Percentiles rank a stretch among this genome's conserved stretches.
Evolutionary conservation across 2,888 invertebrate genomes (phyloP).

Genomic region (Anodontia alba): DNA sequence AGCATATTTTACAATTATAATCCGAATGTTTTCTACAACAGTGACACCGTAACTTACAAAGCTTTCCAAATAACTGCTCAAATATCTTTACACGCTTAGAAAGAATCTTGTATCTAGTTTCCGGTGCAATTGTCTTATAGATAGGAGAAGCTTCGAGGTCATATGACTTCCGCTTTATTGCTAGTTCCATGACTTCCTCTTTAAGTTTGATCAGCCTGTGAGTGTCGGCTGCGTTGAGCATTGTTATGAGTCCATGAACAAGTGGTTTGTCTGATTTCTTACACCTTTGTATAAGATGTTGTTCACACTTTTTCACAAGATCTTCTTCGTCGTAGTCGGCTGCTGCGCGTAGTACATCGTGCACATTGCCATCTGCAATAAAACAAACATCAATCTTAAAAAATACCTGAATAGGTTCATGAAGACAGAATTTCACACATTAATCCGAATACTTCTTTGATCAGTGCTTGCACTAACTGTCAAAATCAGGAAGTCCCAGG

Average conservation of each 20-base stretch:
- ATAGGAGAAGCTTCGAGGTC: conserved; percentile 61
- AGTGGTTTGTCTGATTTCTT: conserved; percentile 59
- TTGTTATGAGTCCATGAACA: conserved; percentile 56
- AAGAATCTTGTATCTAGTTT: conserved; percentile 53
- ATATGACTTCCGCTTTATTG: conserved; percentile 55
- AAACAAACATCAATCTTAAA: too few species aligned
- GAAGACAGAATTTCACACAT: too few species aligned
- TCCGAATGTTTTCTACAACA: conserved; percentile 62
- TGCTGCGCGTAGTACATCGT: conserved; percentile 52
- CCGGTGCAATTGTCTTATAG: conserved; percentile 51
- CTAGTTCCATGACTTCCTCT: conserved; percentile 56
- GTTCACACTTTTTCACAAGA: conserved; percentile 47
- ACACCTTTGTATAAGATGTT: conserved; percentile 53
- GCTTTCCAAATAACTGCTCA: conserved; percentile 53
- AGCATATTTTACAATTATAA: conserved; percentile 63
- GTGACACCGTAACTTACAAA: conserved; percentile 58
- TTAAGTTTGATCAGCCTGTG: conserved; percentile 54
- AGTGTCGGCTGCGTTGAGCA: conserved; percentile 59
- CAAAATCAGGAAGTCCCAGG: too few species aligned
- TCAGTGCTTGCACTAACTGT: too few species aligned
- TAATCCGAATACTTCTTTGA: too few species aligned
- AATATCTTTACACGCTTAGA: conserved; percentile 55
- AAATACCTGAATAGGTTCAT: too few species aligned
- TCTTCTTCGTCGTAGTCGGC: conserved; percentile 54
- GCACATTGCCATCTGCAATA: conserved; percentile 57